Evolutionary conservation across 2,113 vertebrate species (phyloP), one percentile per base, ranked within the genome.

Genomic region (Pseudopodoces humilis): DNA sequence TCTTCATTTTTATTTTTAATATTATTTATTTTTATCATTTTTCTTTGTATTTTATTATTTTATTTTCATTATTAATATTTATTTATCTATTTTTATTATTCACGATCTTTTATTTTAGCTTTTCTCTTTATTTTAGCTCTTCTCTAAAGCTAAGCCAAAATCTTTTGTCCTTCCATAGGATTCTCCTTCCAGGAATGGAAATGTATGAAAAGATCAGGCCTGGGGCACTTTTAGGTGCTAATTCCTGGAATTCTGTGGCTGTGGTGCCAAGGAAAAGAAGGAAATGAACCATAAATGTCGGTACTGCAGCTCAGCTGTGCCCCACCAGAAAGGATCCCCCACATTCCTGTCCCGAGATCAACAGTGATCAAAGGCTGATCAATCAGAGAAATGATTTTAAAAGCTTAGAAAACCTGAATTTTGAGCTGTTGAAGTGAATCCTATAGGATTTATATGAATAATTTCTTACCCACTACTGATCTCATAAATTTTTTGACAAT

Each of bases 401-500:
- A 78, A 50, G 35, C 59, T 63, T 24, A 55, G 35, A 64, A 82
- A 72, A 15, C 20, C 74, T 41, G 50, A 87, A 80, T 80, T 39
- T 72, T 41, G n/a, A 90, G 31, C 59, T 47, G n/a, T 7, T 79
- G 50, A 71, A 87, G 71, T 35, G 58, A 90, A 37, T 90, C 59
- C 59, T 46, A 37, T 9, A 69, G 33, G 58, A 46, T 67, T 90
- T 67, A 12, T 44, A 62, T 83, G 83, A 93, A 92, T 94, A 93
- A 95, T 93, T 96, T 77, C 86, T 75, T 78, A 50, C 56, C 83
- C 80, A 31, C 47, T 31, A 63, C 35, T 39, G 71, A 94, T 43
- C 86, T 93, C 88, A 84, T 80, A 62, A 3, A 39, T 90, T 80
- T 95, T 95, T 93, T 83, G 28, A 92, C 71, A 81, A 88, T 69